Conservation (phyloP, 2,113 vertebrate genomes). For the Herpetotheres cachinnans region DNA sequence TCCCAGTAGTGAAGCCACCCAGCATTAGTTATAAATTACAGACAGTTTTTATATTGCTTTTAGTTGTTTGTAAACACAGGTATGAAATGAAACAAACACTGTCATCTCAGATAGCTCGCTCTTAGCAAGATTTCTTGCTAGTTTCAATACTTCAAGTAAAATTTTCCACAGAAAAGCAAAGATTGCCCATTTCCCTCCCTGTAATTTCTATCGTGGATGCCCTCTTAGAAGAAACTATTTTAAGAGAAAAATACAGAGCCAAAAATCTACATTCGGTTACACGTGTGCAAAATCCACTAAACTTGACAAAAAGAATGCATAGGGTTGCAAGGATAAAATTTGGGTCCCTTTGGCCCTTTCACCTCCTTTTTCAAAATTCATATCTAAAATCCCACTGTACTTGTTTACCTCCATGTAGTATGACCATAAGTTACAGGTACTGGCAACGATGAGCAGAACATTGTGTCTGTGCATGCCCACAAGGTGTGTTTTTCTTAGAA, state of each 20-base stretch:
- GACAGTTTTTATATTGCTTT: neutral
- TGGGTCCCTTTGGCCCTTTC: neutral
- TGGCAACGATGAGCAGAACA: neutral
- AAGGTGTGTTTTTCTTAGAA: neutral
- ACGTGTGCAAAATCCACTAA: neutral
- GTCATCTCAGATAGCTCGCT: neutral
- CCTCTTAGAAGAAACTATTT: neutral
- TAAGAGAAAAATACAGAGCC: neutral
- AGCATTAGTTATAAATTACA: rapidly evolving
- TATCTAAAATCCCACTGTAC: neutral
- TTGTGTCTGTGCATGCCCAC: neutral
- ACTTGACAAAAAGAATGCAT: neutral
- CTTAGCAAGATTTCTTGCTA: neutral
- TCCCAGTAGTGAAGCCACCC: neutral
- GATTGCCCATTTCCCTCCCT: neutral
- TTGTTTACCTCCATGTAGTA: too few species aligned
- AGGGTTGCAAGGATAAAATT: neutral
- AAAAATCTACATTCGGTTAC: neutral
- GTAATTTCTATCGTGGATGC: neutral
- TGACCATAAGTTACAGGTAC: neutral
- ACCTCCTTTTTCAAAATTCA: neutral
- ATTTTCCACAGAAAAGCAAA: neutral
- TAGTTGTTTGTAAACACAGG: neutral
- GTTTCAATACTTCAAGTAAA: neutral
- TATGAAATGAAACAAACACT: neutral